phyloP scores from a whole-genome alignment of 2,888 invertebrate species.

The Therioaphis trifolii region DNA sequence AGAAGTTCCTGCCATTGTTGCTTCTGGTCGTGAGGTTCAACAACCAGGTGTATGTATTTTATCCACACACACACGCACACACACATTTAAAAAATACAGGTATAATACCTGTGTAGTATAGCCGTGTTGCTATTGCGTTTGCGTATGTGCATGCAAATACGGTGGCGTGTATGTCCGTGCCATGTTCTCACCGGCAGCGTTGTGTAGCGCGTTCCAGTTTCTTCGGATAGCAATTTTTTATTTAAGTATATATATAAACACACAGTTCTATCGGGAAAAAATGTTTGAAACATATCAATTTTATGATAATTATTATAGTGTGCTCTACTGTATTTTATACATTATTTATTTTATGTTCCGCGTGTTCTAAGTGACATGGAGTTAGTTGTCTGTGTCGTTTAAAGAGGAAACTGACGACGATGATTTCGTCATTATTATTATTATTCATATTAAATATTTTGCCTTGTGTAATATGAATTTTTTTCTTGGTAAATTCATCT shows the following conservation, averaged over 20 bases:
- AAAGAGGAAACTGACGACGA: neutral
- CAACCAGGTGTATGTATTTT: slow-evolving; percentile 27
- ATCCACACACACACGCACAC: too few species aligned
- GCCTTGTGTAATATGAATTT: neutral
- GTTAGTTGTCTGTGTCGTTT: neutral
- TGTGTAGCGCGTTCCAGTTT: neutral
- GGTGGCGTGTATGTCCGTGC: neutral
- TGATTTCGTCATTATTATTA: neutral
- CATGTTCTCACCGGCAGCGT: neutral
- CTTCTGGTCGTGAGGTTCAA: slow-evolving; percentile 55
- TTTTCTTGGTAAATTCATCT: neutral
- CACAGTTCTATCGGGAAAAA: neutral
- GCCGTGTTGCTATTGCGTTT: too few species aligned
- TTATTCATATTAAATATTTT: slow-evolving; percentile 27
- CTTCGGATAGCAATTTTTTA: neutral
- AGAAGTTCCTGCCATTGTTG: slow-evolving; percentile 46
- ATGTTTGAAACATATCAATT: too few species aligned
- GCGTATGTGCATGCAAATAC: neutral
- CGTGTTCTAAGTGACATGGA: too few species aligned
- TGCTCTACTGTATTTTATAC: too few species aligned
- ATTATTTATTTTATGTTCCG: too few species aligned
- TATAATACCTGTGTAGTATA: neutral
- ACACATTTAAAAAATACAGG: neutral
- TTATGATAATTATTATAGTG: too few species aligned
- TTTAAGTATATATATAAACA: neutral